These are phyloP conservation scores for Marmota flaviventris DNA, from an alignment of 2,113 vertebrate species.

Conservation along the genomic window DNA sequence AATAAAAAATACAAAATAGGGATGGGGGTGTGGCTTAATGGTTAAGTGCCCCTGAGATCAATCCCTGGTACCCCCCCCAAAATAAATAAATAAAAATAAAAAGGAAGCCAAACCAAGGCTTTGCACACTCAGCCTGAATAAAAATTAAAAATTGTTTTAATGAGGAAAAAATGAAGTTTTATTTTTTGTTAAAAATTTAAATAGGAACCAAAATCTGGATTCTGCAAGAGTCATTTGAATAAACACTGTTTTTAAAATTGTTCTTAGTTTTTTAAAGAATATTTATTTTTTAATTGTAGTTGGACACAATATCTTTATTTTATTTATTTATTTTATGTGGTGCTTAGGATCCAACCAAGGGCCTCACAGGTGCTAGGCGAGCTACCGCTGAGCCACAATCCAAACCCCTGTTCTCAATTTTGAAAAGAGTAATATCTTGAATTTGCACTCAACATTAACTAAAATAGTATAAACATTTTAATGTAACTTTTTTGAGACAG, in stretches of 20 bases:
- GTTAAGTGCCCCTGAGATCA: too few species aligned
- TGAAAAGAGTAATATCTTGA: slow-evolving; percentile 61
- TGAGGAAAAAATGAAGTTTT: slow-evolving; percentile 57
- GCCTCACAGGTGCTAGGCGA: too few species aligned
- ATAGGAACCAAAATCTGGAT: slow-evolving; percentile 37
- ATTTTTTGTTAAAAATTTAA: slow-evolving; percentile 55
- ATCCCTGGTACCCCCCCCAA: too few species aligned
- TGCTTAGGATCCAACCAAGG: too few species aligned
- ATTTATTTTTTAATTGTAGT: too few species aligned
- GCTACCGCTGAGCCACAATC: too few species aligned
- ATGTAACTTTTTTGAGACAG: background rate
- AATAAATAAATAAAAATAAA: background rate
- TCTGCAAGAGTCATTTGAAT: slow-evolving; percentile 38
- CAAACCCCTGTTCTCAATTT: slow-evolving; percentile 24
- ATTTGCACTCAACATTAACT: slow-evolving; percentile 39
- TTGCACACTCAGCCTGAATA: slow-evolving; percentile 40
- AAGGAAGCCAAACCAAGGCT: slow-evolving; percentile 32
- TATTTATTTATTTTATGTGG: too few species aligned
- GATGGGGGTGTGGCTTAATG: too few species aligned
- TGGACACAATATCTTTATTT: too few species aligned
- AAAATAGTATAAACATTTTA: slow-evolving; percentile 50
- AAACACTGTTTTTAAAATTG: slow-evolving; percentile 35
- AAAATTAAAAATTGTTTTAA: slow-evolving; percentile 54
- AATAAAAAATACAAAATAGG: too few species aligned
- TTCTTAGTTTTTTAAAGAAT: too few species aligned